phyloP scores from a whole-genome alignment of 1,140 invertebrate genomes.

The Lepidostoma basale region DNA sequence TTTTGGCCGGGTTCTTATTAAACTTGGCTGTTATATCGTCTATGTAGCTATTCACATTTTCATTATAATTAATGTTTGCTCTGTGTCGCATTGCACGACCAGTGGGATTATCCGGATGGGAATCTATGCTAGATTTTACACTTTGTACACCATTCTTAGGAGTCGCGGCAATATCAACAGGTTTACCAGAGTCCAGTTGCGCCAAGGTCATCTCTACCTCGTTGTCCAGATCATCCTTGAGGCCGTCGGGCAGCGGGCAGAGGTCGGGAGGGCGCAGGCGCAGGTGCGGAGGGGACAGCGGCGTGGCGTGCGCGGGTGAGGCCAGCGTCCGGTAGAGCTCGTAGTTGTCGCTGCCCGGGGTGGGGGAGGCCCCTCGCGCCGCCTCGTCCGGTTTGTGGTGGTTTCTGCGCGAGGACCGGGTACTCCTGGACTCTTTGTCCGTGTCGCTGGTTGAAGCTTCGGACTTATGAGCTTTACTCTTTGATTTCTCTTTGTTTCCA shows the following conservation, averaged over 20 bases:
- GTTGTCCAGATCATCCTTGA: conserved; percentile 43
- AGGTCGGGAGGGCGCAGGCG: not conserved
- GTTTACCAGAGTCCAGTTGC: conserved; percentile 51
- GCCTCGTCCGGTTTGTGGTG: conserved; percentile 50
- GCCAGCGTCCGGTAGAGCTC: conserved; percentile 59
- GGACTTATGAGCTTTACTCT: conserved; percentile 58
- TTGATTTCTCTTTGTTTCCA: conserved; percentile 60
- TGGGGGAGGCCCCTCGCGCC: conserved; percentile 57
- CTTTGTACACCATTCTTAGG: conserved; percentile 19
- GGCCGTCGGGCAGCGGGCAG: not conserved
- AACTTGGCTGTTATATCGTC: conserved; percentile 42
- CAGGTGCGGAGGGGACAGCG: conserved; percentile 46
- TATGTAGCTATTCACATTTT: conserved; percentile 50
- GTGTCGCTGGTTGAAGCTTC: conserved; percentile 24
- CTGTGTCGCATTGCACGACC: conserved; percentile 58
- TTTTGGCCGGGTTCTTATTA: conserved; percentile 42
- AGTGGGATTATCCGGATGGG: conserved; percentile 45
- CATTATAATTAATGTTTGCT: conserved; percentile 61
- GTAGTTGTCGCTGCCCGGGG: conserved; percentile 59
- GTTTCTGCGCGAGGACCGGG: conserved; percentile 47
- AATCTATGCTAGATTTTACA: not conserved
- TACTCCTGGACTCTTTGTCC: conserved; percentile 35
- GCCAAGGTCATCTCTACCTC: conserved; percentile 54
- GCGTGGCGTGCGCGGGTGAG: conserved; percentile 49
- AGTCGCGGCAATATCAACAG: conserved; percentile 46